phyloP scores from a whole-genome alignment of 2,888 invertebrate species.

The Cryptosula pallasiana region DNA sequence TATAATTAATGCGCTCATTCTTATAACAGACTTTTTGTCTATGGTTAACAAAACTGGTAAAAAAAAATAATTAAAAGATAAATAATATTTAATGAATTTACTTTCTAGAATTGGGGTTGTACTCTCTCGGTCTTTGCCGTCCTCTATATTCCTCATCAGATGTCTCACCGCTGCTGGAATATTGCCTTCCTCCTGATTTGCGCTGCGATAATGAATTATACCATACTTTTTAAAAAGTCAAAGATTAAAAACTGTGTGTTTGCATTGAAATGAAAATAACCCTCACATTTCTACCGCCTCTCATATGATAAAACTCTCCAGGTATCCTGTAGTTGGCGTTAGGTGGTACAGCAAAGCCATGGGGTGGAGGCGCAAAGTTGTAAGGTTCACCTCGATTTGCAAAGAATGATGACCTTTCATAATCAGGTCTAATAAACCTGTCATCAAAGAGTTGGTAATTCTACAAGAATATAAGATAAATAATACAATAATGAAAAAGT shows the following conservation, averaged over 20 bases:
- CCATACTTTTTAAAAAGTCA: too few species aligned
- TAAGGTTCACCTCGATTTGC: neutral
- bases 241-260: too few species aligned
- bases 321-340: neutral
- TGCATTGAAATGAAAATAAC: too few species aligned
- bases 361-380: neutral
- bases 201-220: neutral
- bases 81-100: neutral
- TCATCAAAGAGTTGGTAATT: constrained; percentile 17
- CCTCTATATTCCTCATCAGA: neutral
- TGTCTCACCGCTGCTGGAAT: neutral
- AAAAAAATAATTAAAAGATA: too few species aligned
- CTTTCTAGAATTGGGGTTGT: neutral
- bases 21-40: too few species aligned
- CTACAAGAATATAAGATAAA: too few species aligned
- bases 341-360: neutral
- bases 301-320: neutral
- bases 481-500: too few species aligned
- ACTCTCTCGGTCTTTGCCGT: neutral
- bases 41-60: too few species aligned
- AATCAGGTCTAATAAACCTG: neutral
- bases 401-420: neutral
- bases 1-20: too few species aligned
- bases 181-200: neutral
- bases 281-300: neutral